A percentile compares a stretch with the other conserved stretches of the same genome.
These are phyloP conservation scores for Piscicola geometra DNA, from an alignment of 2,888 invertebrate genomes.

Conservation along the genomic window DNA sequence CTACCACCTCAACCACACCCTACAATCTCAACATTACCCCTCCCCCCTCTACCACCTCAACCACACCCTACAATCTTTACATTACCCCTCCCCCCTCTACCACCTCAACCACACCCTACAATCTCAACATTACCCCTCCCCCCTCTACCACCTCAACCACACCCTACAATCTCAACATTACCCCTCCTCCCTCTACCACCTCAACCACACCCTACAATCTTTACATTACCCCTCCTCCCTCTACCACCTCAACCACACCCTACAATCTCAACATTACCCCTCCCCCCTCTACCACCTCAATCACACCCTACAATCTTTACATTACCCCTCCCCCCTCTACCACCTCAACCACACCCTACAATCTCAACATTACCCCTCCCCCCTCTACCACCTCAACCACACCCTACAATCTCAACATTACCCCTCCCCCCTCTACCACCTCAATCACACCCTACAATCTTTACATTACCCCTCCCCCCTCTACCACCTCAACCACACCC, in stretches of 20 bases:
- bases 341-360: conserved; percentile 34
- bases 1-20: conserved; percentile 33
- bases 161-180: neutral
- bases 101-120: neutral
- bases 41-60: conserved; percentile 57
- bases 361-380: conserved; percentile 73
- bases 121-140: too few relatives aligned
- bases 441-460: too few relatives aligned
- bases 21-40: conserved; percentile 68
- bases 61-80: too few relatives aligned
- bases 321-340: neutral
- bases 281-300: neutral
- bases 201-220: too few relatives aligned
- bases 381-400: neutral
- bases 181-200: neutral
- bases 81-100: neutral
- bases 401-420: too few relatives aligned
- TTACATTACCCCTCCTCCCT: neutral
- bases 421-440: neutral
- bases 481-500: neutral
- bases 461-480: too few relatives aligned
- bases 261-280: too few relatives aligned
- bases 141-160: neutral
- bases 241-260: neutral
- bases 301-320: neutral